Percentiles rank a stretch among this genome's conserved stretches.
Evolutionary conservation across 2,888 invertebrate species (phyloP).

Genomic region (Cyclophora albipunctata): DNA sequence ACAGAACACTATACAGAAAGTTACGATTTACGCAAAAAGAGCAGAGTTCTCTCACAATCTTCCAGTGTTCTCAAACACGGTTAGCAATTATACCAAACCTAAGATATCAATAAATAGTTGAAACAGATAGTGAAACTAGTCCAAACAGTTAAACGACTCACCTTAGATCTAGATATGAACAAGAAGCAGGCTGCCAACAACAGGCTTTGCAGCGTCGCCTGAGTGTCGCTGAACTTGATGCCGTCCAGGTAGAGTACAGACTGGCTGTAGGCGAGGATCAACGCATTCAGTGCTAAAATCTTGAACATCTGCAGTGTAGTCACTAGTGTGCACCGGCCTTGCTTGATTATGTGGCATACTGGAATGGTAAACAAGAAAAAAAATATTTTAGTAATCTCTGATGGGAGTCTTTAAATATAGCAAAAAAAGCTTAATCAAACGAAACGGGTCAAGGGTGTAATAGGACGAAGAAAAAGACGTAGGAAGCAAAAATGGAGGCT

Average conservation of each 20-base stretch:
- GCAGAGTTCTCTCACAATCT: too few relatives aligned
- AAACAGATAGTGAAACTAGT: too few relatives aligned
- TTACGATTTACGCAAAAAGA: too few relatives aligned
- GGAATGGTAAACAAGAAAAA: slow-evolving; percentile 20
- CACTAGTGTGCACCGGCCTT: slow-evolving; percentile 98
- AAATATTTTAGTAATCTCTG: not conserved
- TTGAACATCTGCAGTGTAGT: slow-evolving; percentile 99
- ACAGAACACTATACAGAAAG: too few relatives aligned
- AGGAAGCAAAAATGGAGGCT: too few relatives aligned
- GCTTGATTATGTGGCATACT: slow-evolving; percentile 99
- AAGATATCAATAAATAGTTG: too few relatives aligned
- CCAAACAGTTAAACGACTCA: slow-evolving; percentile 36
- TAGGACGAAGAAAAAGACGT: slow-evolving; percentile 1
- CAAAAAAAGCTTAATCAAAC: not conserved
- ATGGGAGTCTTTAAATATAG: not conserved
- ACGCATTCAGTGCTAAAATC: slow-evolving; percentile 97
- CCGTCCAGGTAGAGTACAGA: slow-evolving; percentile 98
- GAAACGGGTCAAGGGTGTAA: slow-evolving; percentile 1
- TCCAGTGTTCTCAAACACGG: too few relatives aligned
- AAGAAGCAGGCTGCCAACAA: slow-evolving; percentile 97
- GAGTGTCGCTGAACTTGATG: slow-evolving; percentile 97
- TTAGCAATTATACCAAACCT: too few relatives aligned
- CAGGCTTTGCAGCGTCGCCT: slow-evolving; percentile 97
- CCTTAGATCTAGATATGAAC: slow-evolving; percentile 98
- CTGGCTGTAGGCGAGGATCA: slow-evolving; percentile 98